These are phyloP conservation scores for Chrysolina haemoptera DNA, from an alignment of 2,888 invertebrate species.

Conservation along the genomic window DNA sequence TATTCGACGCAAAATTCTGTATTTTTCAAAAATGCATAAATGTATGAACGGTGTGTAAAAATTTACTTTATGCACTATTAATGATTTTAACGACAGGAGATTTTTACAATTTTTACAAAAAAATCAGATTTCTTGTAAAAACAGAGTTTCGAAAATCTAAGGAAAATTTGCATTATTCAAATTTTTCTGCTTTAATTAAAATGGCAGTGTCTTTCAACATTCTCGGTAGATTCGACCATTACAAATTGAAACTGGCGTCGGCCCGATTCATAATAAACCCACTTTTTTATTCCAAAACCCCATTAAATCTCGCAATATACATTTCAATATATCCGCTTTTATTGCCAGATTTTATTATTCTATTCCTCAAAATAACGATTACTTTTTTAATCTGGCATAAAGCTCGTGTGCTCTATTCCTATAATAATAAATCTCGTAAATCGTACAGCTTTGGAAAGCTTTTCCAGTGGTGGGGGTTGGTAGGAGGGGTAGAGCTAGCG, in stretches of 20 bases:
- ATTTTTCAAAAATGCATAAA: too few relatives aligned
- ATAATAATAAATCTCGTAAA: conserved; percentile 50
- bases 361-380: conserved; percentile 54
- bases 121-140: too few relatives aligned
- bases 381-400: conserved; percentile 58
- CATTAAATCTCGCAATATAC: conserved; percentile 48
- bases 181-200: conserved; percentile 53
- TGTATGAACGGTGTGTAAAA: too few relatives aligned
- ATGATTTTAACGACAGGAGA: too few relatives aligned
- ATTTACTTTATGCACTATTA: too few relatives aligned
- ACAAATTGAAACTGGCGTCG: conserved; percentile 37
- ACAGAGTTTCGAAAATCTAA: too few relatives aligned
- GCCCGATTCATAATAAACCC: conserved; percentile 41
- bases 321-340: conserved; percentile 54
- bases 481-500: conserved; percentile 56
- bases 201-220: conserved; percentile 47
- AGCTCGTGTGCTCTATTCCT: conserved; percentile 50
- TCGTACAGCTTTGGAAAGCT: conserved; percentile 55
- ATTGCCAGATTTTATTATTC: conserved; percentile 52
- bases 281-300: conserved; percentile 46
- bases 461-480: conserved; percentile 49
- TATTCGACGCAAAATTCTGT: too few relatives aligned
- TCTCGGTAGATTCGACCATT: conserved; percentile 8
- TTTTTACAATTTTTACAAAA: too few relatives aligned
- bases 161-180: too few relatives aligned